A percentile compares a stretch with the other conserved stretches of the same genome.
These are phyloP conservation scores for Uromys caudimaculatus DNA, from an alignment of 2,797 vertebrate genomes.

Conservation along the genomic window DNA sequence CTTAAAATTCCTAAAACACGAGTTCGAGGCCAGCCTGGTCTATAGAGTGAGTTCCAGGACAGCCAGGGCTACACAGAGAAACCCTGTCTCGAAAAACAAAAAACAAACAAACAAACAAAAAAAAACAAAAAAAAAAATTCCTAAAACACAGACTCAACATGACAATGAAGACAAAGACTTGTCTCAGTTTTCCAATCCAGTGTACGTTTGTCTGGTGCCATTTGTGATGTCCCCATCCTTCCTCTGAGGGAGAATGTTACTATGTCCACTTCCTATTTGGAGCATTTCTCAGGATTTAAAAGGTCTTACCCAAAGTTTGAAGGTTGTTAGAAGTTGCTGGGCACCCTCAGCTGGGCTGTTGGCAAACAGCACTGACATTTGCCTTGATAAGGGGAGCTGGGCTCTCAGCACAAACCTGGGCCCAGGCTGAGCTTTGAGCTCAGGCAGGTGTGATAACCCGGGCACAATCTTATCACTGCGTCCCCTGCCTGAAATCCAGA, in stretches of 20 bases:
- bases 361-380: not conserved
- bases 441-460: slow-evolving; percentile 26
- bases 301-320: slow-evolving; percentile 60
- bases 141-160: not conserved
- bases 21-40: too few species aligned
- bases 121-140: too few species aligned
- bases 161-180: not conserved
- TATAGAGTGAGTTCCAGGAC: too few species aligned
- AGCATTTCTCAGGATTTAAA: not conserved
- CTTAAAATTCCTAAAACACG: not conserved
- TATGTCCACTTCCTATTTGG: not conserved
- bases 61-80: too few species aligned
- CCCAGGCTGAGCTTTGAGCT: not conserved
- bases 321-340: slow-evolving; percentile 64
- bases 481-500: slow-evolving; percentile 48
- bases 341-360: slow-evolving; percentile 47
- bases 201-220: fast-evolving
- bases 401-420: not conserved
- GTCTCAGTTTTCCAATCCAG: not conserved
- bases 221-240: not conserved
- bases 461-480: not conserved
- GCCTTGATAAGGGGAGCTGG: not conserved
- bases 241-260: not conserved
- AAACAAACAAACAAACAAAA: too few species aligned
- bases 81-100: too few species aligned